Base-by-base conservation (phyloP, 2,797 vertebrate genomes). In the Periparus ater region DNA sequence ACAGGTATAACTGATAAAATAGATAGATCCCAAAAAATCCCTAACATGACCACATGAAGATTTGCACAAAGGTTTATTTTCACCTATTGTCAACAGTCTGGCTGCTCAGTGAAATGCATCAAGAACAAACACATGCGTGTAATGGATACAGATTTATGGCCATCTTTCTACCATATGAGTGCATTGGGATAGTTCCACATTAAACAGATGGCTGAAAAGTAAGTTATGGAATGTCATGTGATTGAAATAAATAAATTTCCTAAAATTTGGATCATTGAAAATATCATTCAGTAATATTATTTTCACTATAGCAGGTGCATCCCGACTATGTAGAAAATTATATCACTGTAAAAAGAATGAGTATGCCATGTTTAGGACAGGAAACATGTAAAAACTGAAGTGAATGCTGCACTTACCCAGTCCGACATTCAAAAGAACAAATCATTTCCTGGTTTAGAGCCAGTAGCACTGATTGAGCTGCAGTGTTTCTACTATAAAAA, bases 361-460 rank as follows among this genome's bases (percentile, higher is more conserved):
- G 1, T 22, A 17, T 88, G 13, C 5, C 2, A 0, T 32, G 5
- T 55, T 68, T 82, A 72, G 30, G 23, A 61, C 22, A 63, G 27
- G 19, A 67, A 48, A 60, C 21, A 76, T 82, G 61, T 55, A 55
- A 55, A 89, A 73, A 67, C 14, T 48, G 14, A 60, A 44, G 11
- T 36, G 44, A 80, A 82, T 27, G 4, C 11, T 83, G 17, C 19
- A 26, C 79, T 85, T 45, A 58, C 63, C 16, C 20, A 70, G 14
- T 57, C 11, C 40, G 55, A 54, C 25, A 60, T 95, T 66, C 38
- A 73, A 88, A 89, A 58, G 30, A 82, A 40, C 21, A 50, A 88
- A 75, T 83, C 84, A 62, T 81, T 89, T 88, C 38, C 66, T 54
- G 5, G 16, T 92, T 82, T 87, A 79, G 70, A 27, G 47, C 47